phyloP scores from a whole-genome alignment of 1,140 invertebrate genomes.

The Xylocopa sonorina region DNA sequence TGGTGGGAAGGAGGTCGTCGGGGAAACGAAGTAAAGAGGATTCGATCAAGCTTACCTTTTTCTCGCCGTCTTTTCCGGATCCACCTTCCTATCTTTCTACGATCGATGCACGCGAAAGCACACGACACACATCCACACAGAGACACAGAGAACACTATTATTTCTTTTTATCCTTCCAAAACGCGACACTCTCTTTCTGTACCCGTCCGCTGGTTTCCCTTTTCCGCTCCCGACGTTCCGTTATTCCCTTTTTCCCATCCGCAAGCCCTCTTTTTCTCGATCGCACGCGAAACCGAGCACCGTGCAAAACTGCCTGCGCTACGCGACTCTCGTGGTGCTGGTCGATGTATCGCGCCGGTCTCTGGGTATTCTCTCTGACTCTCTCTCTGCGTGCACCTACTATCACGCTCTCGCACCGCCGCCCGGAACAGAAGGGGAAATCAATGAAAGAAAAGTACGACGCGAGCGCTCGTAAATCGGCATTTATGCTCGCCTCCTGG shows the following conservation, averaged over 20 bases:
- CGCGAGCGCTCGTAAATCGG: slow-evolving; percentile 66
- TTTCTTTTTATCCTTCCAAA: not conserved
- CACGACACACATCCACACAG: slow-evolving; percentile 38
- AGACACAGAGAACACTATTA: slow-evolving; percentile 33
- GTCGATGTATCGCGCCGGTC: slow-evolving; percentile 17
- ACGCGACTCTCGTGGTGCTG: slow-evolving; percentile 1
- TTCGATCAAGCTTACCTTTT: not conserved
- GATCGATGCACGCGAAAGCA: slow-evolving; percentile 47
- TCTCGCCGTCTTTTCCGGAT: not conserved
- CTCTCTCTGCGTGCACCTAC: slow-evolving; percentile 43
- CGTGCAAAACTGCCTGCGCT: slow-evolving; percentile 20
- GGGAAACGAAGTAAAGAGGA: not conserved
- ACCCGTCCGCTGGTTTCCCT: slow-evolving; percentile 4
- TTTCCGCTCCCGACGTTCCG: not conserved
- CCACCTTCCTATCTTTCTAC: slow-evolving; percentile 20
- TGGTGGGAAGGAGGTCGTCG: not conserved
- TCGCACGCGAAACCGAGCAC: slow-evolving; percentile 62
- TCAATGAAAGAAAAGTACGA: slow-evolving; percentile 72
- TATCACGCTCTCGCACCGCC: slow-evolving; percentile 71
- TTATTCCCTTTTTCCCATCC: not conserved
- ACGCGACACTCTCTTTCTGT: slow-evolving; percentile 52
- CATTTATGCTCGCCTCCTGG: slow-evolving; percentile 66
- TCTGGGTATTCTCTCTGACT: slow-evolving; percentile 8
- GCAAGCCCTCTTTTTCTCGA: slow-evolving; percentile 2
- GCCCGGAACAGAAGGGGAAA: slow-evolving; percentile 74